Conservation (phyloP, 1,140 invertebrate genomes). For the Aphelinus certus region DNA sequence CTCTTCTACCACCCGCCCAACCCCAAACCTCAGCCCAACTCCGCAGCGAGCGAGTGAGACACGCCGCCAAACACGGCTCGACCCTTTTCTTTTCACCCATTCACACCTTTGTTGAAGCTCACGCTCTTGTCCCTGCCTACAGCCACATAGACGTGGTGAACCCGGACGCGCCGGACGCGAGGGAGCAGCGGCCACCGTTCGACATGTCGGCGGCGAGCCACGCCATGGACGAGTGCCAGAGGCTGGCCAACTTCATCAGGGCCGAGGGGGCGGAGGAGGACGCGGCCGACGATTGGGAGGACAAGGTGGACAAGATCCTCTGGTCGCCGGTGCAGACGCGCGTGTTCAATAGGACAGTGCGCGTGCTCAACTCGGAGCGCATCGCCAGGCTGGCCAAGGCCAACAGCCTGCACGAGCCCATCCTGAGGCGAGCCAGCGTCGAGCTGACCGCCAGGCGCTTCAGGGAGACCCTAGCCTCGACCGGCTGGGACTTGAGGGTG, state of each 20-base stretch:
- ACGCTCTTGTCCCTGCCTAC: conserved; percentile 58
- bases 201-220: conserved; percentile 72
- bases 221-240: conserved; percentile 80
- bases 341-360: conserved; percentile 74
- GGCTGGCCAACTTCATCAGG: conserved; percentile 72
- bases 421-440: conserved; percentile 74
- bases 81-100: too few relatives aligned
- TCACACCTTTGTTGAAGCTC: too few relatives aligned
- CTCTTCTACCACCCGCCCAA: conserved; percentile 59
- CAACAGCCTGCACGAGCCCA: conserved; percentile 70
- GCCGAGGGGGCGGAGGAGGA: conserved; percentile 60
- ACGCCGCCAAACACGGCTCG: background rate
- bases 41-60: conserved; percentile 1
- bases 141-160: conserved; percentile 53
- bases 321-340: conserved; percentile 75
- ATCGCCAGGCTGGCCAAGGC: conserved; percentile 73
- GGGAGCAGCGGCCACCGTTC: conserved; percentile 62
- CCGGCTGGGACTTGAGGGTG: conserved; percentile 76
- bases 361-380: conserved; percentile 77
- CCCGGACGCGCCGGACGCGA: conserved; percentile 29
- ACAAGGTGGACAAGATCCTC: conserved; percentile 71
- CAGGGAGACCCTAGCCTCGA: conserved; percentile 72
- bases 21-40: conserved; percentile 1
- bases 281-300: conserved; percentile 74
- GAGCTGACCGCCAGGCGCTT: conserved; percentile 78